Evolutionary conservation across 2,113 vertebrate genomes (phyloP).

Genomic region (Arothron firmamentum): DNA sequence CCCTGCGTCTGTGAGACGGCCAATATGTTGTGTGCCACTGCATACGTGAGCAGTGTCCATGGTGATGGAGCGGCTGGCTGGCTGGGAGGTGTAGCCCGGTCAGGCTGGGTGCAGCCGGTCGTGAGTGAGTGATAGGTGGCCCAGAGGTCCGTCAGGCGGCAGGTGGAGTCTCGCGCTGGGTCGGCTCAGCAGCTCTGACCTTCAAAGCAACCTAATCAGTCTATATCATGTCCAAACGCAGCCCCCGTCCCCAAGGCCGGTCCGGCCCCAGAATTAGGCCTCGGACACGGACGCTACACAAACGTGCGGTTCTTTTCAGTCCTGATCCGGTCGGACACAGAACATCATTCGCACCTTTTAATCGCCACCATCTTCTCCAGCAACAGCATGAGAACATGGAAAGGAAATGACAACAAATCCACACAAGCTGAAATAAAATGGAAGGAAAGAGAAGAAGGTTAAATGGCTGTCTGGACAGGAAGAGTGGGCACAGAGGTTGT

Average conservation of each 20-base stretch:
- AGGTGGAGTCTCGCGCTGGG: constrained; percentile 45
- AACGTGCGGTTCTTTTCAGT: too few relatives aligned
- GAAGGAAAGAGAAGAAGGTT: not conserved
- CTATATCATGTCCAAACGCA: constrained; percentile 11
- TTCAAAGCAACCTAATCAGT: constrained; percentile 32
- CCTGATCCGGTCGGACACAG: too few relatives aligned
- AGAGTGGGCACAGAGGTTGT: not conserved
- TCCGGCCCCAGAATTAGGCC: not conserved
- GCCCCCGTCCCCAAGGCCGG: not conserved
- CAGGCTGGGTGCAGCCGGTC: constrained; percentile 9
- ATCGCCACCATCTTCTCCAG: constrained; percentile 2
- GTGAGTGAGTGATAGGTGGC: constrained; percentile 46
- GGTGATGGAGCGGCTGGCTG: constrained; percentile 46
- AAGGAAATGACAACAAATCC: not conserved
- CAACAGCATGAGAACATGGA: not conserved
- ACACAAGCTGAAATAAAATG: not conserved
- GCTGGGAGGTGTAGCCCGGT: constrained; percentile 40
- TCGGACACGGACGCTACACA: not conserved
- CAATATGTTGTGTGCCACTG: constrained; percentile 20
- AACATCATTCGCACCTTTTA: too few relatives aligned
- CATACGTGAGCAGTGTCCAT: constrained; percentile 35
- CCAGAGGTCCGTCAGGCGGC: constrained; percentile 39
- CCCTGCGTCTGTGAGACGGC: constrained; percentile 24
- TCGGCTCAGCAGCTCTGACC: constrained; percentile 31
- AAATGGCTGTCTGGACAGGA: not conserved